Evolutionary conservation across 2,888 invertebrate species (phyloP).

Genomic region (Octonoba sinensis): DNA sequence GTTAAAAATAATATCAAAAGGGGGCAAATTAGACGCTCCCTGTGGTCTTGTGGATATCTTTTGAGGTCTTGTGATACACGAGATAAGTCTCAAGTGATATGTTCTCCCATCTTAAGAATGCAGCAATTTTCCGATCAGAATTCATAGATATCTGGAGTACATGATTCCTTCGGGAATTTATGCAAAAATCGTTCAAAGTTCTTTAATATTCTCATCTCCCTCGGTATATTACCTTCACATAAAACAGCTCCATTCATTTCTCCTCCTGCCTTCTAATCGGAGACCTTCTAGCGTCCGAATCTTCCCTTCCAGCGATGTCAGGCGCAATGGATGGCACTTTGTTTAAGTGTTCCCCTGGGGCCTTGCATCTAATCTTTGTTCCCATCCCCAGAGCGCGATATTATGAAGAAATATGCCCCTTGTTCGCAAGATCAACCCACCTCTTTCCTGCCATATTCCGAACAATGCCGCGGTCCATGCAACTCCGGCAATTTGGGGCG

Average conservation of each 20-base stretch:
- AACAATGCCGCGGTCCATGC: background rate
- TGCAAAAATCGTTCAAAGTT: no score
- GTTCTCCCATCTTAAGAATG: no score
- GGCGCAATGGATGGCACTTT: constrained; percentile 45
- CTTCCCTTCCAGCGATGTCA: constrained; percentile 9
- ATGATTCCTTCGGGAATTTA: no score
- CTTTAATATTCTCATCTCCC: no score
- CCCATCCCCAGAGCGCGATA: constrained; percentile 39
- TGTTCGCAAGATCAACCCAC: background rate
- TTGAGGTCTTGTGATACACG: no score
- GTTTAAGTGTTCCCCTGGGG: constrained; percentile 40
- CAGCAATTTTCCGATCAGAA: no score
- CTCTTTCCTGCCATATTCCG: constrained; percentile 4
- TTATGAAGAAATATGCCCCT: constrained; percentile 44
- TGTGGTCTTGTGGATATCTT: no score
- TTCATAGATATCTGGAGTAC: no score
- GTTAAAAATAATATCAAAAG: no score
- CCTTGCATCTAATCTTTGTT: constrained; percentile 30
- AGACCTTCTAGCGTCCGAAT: background rate
- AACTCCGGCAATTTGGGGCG: constrained; percentile 12
- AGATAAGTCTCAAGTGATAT: no score
- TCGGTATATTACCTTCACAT: no score
- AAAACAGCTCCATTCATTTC: background rate
- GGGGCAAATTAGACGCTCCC: no score
- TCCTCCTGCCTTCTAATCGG: background rate